Evolutionary conservation across 1,140 invertebrate genomes (phyloP), one percentile per base, ranked within the genome.

Genomic region (Cyclina sinensis): DNA sequence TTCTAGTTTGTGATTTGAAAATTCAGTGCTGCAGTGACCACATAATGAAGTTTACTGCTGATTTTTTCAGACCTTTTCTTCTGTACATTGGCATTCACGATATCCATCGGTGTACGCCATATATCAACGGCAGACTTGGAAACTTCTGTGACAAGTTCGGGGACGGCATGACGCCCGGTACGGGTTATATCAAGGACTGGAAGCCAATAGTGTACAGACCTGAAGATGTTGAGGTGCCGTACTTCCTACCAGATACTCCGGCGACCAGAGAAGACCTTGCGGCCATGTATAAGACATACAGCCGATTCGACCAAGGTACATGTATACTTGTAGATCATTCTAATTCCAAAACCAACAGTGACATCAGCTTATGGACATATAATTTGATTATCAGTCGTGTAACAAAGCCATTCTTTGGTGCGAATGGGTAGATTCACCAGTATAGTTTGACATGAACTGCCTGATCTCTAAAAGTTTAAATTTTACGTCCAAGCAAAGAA

Each of bases 61-160:
- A n/a, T 43, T 43, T 4, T 93, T 95, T 79, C 70, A 97, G 97
- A 79, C 97, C 97, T 1, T 99, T 98, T 95, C 98, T 99, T 94
- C 95, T 99, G 46, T 97, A 98, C 93, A 96, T 99, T 62, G 98
- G 96, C 0, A 98, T 98, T 95, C 98, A 98, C 94, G 98, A 99
- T 96, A 98, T 98, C 0, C 98, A 98, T 96, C 97, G 98, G 9
- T 7, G 90, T 62, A 97, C 97, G 0, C 35, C 32, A 1, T 62
- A 62, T 62, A 97, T 98, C 93, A 97, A 96, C 7, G 96, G 98
- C 91, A 96, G 98, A 95, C 98, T 96, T 94, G 98, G 98, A 0
- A 96, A 97, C 85, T 99, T 99, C 96, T 98, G 98, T 95, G 98
- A 99, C 94, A 97, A 97, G 91, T 99, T 98, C 96, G 98, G 98